Evolutionary conservation across 2,113 vertebrate species (phyloP).

Genomic region (Apteryx mantelli): DNA sequence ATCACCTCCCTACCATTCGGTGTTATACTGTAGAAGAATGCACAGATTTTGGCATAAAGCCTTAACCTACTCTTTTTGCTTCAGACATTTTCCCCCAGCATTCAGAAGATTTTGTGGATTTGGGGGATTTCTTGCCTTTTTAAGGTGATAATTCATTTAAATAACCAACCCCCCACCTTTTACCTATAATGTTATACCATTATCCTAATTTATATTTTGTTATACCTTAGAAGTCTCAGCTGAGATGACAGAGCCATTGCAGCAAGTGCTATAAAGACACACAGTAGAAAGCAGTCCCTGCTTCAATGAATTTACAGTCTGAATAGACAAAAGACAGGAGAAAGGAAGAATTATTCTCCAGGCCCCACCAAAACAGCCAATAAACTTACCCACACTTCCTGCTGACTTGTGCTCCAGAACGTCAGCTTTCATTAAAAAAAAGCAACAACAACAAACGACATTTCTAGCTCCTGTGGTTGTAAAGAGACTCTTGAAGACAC

Average conservation of each 20-base stretch:
- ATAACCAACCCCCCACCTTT: slow-evolving; percentile 24
- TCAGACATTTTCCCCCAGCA: not conserved
- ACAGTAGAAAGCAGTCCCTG: slow-evolving; percentile 32
- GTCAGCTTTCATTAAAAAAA: slow-evolving; percentile 55
- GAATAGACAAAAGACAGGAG: slow-evolving; percentile 66
- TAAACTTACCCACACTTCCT: slow-evolving; percentile 54
- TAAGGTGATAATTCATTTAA: slow-evolving; percentile 54
- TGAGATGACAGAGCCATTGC: slow-evolving; percentile 43
- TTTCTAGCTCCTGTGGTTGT: slow-evolving; percentile 52
- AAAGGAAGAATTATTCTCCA: slow-evolving; percentile 65
- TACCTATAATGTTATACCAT: slow-evolving; percentile 48
- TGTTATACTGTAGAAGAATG: not conserved
- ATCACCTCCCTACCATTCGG: rapidly evolving
- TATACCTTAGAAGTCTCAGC: slow-evolving; percentile 44
- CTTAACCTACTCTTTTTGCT: not conserved
- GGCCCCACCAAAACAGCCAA: slow-evolving; percentile 64
- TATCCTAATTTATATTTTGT: slow-evolving; percentile 65
- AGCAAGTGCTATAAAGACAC: slow-evolving; percentile 43
- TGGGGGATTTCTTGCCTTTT: not conserved
- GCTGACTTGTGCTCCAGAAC: slow-evolving; percentile 54
- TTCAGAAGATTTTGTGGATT: not conserved
- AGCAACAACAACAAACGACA: slow-evolving; percentile 54
- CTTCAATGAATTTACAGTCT: slow-evolving; percentile 60
- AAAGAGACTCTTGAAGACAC: slow-evolving; percentile 50
- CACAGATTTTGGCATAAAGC: not conserved